Base-by-base conservation (phyloP, 2,113 vertebrate genomes). In the Lampris incognitus region DNA sequence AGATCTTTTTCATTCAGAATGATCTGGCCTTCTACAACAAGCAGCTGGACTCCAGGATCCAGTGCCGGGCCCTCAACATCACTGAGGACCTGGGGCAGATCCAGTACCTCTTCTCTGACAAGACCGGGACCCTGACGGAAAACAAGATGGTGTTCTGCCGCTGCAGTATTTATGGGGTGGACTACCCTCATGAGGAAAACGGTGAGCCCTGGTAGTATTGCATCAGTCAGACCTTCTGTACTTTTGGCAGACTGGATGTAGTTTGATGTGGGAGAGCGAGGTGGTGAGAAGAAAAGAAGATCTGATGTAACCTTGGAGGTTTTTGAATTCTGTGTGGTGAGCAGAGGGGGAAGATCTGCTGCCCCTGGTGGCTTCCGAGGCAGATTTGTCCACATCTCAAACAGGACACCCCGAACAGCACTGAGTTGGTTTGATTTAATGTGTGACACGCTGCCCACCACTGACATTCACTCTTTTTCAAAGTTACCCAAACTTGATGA, bases 141-240 rank as follows among this genome's bases (percentile, higher is more conserved):
- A 99, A 99, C 87, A 97, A 97, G 86, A 99, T 99, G 97, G 96
- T 98, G 85, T 99, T 99, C 84, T 91, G 95, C 37, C 95, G 97
- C 39, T 99, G 97, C 86, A 97, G 95, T 72, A 94, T 99, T 69
- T 96, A 94, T n/a, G 98, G 97, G 9, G 91, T 93, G 2, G 97
- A 99, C 67, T 99, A 99, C 70, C 95, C 96, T 74, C 98, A 99
- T 55, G 83, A 94, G 60, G 97, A 97, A 71, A 98, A 99, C 55
- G 96, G 98, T 99, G 89, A 92, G 93, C 67, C 40, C 8, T 6
- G 4, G 1, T n/a, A 1, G 39, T 24, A 9, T 11, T 3, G 13
- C 38, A 6, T 3, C 8, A 10, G 6, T 4, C 11, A n/a, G n/a
- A 66, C 50, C 4, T 0, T 13, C 48, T 48, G 38, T 8, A 72